Base-by-base conservation (phyloP, 1,140 invertebrate species). In the Telenomus remus region DNA sequence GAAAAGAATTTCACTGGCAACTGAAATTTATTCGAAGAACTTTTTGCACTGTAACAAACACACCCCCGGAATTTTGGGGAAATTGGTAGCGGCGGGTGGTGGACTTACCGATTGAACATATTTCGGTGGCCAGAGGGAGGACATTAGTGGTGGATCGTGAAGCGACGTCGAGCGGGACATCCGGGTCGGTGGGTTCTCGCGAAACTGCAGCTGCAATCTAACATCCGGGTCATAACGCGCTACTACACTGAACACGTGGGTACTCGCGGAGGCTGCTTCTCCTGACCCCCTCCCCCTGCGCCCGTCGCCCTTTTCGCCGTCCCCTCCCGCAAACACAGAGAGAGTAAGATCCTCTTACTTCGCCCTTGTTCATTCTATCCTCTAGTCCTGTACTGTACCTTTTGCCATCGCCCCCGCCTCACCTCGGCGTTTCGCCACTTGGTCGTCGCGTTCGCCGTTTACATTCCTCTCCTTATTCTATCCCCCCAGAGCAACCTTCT, bases 141-240 rank as follows among this genome's bases (percentile, higher is more conserved):
- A 86, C 86, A 88, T 86, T 85, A 86, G 86, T 83, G 80, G 79
- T 78, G 76, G 81, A 84, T 83, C 79, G 78, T 76, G 78, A 78
- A 76, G 76, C 82, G 80, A 84, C 81, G 83, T 80, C 79, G 80
- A 82, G 80, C 79, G 81, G 82, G 80, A 86, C 84, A 87, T 87
- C 86, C 86, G 86, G 86, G 84, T 86, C 81, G 84, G 84, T 85
- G 83, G 84, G 86, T 86, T 85, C 82, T 84, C 85, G 86, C 85
- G 82, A 87, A 87, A 87, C 85, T 87, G 81, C 87, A 83, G 85
- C 84, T 87, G 85, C 85, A 84, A 87, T 88, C 86, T 88, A 88
- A 88, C 86, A 88, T 88, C 87, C 87, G 87, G 87, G 87, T 88
- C 87, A 88, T 88, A 88, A 88, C 86, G 86, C 86, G 87, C 86